These are phyloP conservation scores for Gobiocypris rarus DNA, from an alignment of 2,113 vertebrate genomes.

Conservation along the genomic window DNA sequence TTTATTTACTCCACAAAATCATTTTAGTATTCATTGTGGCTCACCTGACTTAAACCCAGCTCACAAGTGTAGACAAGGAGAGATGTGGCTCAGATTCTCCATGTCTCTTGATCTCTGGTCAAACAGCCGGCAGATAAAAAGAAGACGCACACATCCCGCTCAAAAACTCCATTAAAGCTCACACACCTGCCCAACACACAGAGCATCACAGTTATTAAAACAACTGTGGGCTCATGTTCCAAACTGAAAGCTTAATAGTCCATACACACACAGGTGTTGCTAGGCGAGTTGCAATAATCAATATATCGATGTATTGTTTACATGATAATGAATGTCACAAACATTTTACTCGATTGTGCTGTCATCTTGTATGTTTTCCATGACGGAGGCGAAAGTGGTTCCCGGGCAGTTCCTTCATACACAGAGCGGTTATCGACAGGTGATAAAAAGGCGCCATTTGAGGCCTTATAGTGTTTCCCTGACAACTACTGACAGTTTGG, in stretches of 20 bases:
- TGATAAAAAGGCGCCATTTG: too few species aligned
- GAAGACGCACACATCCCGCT: not conserved
- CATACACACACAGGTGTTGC: slow-evolving; percentile 22
- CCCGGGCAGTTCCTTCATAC: too few species aligned
- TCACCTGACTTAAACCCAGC: slow-evolving; percentile 42
- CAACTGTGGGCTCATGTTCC: slow-evolving; percentile 18
- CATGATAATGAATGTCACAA: too few species aligned
- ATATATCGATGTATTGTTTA: too few species aligned
- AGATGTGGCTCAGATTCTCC: slow-evolving; percentile 40
- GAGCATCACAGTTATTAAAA: slow-evolving; percentile 23
- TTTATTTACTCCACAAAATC: not conserved
- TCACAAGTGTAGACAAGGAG: slow-evolving; percentile 27
- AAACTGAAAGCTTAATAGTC: not conserved
- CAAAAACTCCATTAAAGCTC: not conserved
- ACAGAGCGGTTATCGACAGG: too few species aligned
- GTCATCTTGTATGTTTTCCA: too few species aligned
- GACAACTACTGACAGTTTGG: too few species aligned
- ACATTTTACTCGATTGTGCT: too few species aligned
- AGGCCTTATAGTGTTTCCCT: too few species aligned
- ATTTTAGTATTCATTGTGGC: not conserved
- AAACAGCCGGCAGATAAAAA: slow-evolving; percentile 45
- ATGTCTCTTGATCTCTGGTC: slow-evolving; percentile 38
- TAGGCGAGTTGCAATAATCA: too few species aligned
- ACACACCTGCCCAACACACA: slow-evolving; percentile 19
- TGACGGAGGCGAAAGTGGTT: too few species aligned